Conservation (phyloP, 2,888 invertebrate genomes). For the Calameuta filiformis region DNA sequence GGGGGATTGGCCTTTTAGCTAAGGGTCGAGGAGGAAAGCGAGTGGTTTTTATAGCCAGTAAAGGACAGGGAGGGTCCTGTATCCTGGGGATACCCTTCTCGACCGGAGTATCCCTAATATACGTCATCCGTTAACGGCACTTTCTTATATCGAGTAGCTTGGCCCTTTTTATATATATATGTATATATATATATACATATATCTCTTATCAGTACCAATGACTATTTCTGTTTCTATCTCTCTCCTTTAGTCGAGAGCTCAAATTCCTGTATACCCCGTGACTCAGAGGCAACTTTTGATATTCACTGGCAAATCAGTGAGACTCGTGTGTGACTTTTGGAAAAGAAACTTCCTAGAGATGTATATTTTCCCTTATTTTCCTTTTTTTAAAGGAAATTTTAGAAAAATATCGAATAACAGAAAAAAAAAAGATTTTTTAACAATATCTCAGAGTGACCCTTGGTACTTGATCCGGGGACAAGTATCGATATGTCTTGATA, state of each 20-base stretch:
- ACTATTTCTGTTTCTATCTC: conserved; percentile 2
- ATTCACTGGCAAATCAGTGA: background rate
- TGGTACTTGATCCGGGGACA: background rate
- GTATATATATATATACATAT: too few relatives aligned
- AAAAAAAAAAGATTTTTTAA: background rate
- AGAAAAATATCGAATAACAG: background rate
- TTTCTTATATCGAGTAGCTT: conserved; percentile 26
- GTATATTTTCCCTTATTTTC: background rate
- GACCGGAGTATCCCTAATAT: conserved; percentile 66
- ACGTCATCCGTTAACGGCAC: conserved; percentile 64
- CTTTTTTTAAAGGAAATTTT: background rate
- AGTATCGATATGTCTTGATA: background rate
- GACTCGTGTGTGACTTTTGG: background rate
- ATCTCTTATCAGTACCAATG: background rate
- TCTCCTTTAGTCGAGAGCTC: background rate
- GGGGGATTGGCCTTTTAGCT: conserved; percentile 64
- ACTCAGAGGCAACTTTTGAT: background rate
- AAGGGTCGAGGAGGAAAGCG: conserved; percentile 61
- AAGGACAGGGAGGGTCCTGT: conserved; percentile 60
- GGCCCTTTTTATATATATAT: background rate
- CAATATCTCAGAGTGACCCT: background rate
- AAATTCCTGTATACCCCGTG: background rate
- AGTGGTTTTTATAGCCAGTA: conserved; percentile 65
- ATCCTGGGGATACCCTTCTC: conserved; percentile 60
- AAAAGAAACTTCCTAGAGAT: background rate